Evolutionary conservation across 2,888 invertebrate genomes (phyloP).

Genomic region (Agriopis marginaria): DNA sequence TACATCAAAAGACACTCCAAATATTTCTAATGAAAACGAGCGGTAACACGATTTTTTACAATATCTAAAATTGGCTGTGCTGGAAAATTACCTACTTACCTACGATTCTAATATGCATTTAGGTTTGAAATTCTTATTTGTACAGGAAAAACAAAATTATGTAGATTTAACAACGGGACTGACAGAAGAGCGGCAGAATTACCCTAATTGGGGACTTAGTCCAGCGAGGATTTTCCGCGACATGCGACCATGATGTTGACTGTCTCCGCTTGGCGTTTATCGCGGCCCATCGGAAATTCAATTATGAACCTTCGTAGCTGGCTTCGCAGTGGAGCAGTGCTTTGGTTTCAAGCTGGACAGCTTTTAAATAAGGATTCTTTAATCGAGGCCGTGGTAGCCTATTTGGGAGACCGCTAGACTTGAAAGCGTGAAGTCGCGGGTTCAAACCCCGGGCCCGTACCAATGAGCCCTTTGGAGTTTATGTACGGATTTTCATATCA

Average conservation of each 20-base stretch:
- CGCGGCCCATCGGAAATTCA: constrained; percentile 70
- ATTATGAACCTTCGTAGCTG: constrained; percentile 66
- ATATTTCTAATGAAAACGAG: no score
- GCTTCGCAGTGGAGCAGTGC: constrained; percentile 18
- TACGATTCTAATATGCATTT: constrained; percentile 10
- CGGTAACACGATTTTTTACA: no score
- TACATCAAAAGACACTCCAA: no score
- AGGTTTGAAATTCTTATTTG: constrained; percentile 20
- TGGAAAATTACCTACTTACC: background rate
- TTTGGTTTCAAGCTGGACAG: background rate
- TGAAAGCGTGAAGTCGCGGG: no score
- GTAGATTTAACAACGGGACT: constrained; percentile 44
- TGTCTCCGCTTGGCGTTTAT: constrained; percentile 67
- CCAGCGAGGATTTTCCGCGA: constrained; percentile 60
- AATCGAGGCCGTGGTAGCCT: no score
- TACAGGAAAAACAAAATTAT: constrained; percentile 28
- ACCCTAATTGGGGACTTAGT: constrained; percentile 67
- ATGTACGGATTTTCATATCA: no score
- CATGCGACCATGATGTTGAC: constrained; percentile 62
- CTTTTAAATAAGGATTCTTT: background rate
- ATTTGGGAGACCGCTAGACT: no score
- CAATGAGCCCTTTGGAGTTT: no score
- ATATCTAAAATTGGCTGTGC: no score
- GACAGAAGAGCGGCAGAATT: constrained; percentile 63
- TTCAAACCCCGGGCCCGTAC: no score